Percentiles rank a stretch among this genome's conserved stretches.
Evolutionary conservation across 2,797 vertebrate species (phyloP).

Genomic region (Pseudochirops corinnae): DNA sequence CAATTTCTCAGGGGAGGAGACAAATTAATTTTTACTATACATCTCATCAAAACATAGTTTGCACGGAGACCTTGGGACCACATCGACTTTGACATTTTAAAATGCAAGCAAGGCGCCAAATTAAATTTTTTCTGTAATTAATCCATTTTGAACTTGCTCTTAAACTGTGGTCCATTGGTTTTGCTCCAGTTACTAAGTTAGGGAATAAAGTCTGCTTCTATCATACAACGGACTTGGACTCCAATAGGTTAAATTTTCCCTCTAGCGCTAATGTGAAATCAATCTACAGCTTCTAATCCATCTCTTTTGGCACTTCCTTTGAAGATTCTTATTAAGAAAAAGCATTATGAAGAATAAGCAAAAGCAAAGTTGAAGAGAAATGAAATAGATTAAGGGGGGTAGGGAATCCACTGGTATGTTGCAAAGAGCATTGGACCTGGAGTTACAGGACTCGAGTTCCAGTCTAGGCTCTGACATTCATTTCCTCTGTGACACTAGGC

Average conservation of each 20-base stretch:
- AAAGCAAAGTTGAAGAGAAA: constrained; percentile 40
- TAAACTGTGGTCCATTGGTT: background rate
- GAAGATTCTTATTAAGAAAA: constrained; percentile 42
- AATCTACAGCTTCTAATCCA: constrained; percentile 5
- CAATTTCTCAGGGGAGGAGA: background rate
- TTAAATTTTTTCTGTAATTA: constrained; percentile 13
- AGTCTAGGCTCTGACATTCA: background rate
- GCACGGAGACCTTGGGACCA: background rate
- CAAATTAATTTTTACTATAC: constrained; percentile 1
- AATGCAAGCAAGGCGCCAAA: background rate
- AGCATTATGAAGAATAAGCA: background rate
- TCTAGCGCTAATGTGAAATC: constrained; percentile 63
- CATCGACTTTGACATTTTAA: background rate
- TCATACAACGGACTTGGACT: background rate
- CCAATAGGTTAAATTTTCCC: constrained; percentile 61
- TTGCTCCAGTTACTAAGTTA: background rate
- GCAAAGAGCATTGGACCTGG: background rate
- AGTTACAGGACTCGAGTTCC: background rate
- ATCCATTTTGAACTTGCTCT: background rate
- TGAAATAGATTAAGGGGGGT: constrained; percentile 1
- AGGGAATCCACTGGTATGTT: background rate
- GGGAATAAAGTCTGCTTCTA: background rate
- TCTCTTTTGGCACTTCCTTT: constrained; percentile 50
- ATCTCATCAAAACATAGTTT: background rate
- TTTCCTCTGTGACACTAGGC: background rate